Evolutionary conservation across 2,113 vertebrate genomes (phyloP).

Genomic region (Lagopus muta): DNA sequence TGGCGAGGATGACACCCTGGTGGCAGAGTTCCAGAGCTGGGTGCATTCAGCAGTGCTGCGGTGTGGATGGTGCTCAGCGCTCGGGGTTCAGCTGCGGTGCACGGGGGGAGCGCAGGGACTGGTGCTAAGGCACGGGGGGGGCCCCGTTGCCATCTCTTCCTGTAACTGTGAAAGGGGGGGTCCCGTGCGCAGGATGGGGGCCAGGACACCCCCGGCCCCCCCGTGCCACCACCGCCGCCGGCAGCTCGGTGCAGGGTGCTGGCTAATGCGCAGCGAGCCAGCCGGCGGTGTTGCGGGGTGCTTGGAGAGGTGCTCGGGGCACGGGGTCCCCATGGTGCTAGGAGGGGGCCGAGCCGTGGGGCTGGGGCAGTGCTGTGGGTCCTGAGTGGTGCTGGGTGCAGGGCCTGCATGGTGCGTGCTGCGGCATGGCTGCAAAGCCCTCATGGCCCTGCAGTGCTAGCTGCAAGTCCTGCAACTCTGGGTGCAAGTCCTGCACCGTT

Average conservation of each 20-base stretch:
- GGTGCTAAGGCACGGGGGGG: conserved; percentile 10
- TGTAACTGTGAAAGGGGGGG: conserved; percentile 28
- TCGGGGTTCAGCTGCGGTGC: background rate
- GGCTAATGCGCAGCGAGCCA: background rate
- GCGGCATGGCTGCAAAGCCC: background rate
- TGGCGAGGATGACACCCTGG: background rate
- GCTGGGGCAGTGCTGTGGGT: background rate
- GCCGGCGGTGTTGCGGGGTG: background rate
- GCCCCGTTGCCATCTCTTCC: background rate
- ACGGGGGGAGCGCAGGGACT: background rate
- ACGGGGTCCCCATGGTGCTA: background rate
- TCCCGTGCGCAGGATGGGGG: background rate
- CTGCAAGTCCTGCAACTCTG: too few species aligned
- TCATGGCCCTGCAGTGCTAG: background rate
- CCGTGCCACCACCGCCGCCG: background rate
- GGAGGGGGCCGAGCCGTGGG: background rate
- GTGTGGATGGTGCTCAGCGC: background rate
- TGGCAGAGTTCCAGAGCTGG: background rate
- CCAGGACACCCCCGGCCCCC: background rate
- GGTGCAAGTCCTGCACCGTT: too few species aligned
- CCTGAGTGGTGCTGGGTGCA: background rate
- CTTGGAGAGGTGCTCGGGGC: background rate
- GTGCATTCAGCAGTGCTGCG: background rate
- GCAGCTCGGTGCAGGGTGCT: background rate
- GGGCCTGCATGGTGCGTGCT: background rate